Conservation (phyloP, 2,888 invertebrate species). For the Hypsopygia costalis region DNA sequence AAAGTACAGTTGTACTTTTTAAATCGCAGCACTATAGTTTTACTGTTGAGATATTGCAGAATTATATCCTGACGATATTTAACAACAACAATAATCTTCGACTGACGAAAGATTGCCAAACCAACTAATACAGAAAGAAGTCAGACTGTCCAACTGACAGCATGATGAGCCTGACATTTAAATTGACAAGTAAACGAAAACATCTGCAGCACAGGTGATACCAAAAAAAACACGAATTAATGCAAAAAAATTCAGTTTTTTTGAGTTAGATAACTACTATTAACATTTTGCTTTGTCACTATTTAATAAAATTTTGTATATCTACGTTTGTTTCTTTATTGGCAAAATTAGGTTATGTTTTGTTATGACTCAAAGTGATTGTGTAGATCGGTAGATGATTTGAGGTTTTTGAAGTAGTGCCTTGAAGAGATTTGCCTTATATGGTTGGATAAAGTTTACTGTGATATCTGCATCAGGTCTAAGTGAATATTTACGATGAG, state of each 20-base stretch:
- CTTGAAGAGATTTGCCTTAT: conserved; percentile 50
- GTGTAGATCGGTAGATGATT: conserved; percentile 44
- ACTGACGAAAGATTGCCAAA: no score
- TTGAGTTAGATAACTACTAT: conserved; percentile 10
- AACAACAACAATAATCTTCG: no score
- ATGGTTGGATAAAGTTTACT: conserved; percentile 45
- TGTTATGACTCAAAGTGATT: conserved; percentile 52
- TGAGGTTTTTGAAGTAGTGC: conserved; percentile 49
- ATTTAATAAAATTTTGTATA: conserved; percentile 11
- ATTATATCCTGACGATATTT: no score
- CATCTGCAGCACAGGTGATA: conserved; percentile 27
- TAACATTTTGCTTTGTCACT: conserved; percentile 8
- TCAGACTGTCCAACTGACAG: no score
- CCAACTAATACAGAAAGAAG: no score
- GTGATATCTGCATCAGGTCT: conserved; percentile 37
- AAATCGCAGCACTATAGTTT: no score
- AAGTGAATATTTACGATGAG: conserved; percentile 46
- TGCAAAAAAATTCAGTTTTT: conserved; percentile 11
- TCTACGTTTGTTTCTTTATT: conserved; percentile 32
- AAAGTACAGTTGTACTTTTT: no score
- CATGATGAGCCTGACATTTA: conserved; percentile 21
- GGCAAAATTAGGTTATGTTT: conserved; percentile 57
- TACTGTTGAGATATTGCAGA: no score
- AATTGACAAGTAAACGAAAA: conserved; percentile 71
- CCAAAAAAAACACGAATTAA: conserved; percentile 11